These are phyloP conservation scores for Strix occidentalis DNA, from an alignment of 2,797 vertebrate genomes.

Conservation along the genomic window DNA sequence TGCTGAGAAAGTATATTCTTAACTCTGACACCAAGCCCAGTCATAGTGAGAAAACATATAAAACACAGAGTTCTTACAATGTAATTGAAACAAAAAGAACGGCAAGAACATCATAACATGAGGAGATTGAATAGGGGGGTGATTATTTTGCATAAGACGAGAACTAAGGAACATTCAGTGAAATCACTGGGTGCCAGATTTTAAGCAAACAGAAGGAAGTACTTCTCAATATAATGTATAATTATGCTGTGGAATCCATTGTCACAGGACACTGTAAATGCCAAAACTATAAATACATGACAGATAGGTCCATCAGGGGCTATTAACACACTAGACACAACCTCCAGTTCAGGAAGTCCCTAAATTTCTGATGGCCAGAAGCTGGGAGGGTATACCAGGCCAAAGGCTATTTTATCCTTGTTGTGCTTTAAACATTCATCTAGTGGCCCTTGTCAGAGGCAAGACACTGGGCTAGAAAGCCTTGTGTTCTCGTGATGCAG, in stretches of 20 bases:
- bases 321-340: background rate
- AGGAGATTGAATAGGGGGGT: background rate
- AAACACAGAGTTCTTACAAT: background rate
- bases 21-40: background rate
- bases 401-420: background rate
- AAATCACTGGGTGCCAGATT: background rate
- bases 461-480: background rate
- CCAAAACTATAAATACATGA: background rate
- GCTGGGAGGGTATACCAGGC: background rate
- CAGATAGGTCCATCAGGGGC: background rate
- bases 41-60: background rate
- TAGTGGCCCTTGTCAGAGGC: background rate
- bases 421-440: background rate
- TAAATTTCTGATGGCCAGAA: background rate
- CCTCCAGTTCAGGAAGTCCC: background rate
- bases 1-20: background rate
- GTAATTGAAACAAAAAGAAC: background rate
- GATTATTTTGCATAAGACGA: background rate
- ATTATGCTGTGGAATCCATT: background rate
- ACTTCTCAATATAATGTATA: background rate
- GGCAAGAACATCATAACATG: background rate
- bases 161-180: background rate
- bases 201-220: background rate
- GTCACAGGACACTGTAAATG: background rate
- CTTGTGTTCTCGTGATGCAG: background rate